Base-by-base conservation (phyloP, 2,797 vertebrate species). In the Microcaecilia unicolor region DNA sequence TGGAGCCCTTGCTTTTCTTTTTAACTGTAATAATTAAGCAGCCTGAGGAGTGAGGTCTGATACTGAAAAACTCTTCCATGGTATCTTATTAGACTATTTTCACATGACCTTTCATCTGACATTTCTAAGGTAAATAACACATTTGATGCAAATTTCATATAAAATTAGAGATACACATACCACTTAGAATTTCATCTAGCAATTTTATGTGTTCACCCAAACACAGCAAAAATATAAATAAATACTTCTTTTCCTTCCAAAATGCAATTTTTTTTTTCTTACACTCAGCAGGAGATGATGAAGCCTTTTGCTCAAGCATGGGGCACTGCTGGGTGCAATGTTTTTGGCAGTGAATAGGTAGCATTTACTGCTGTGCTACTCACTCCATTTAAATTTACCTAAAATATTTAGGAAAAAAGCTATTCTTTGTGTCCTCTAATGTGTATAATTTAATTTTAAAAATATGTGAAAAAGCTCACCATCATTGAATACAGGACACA, bases 311-410 rank as follows among this genome's bases (percentile, higher is more conserved):
- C 33, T 20, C 35, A 28, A 48, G 44, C 21, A 0, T 16, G 37
- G 31, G 6, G 14, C 25, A 26, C 37, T 33, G 49, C 43, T 64
- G 61, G n/a, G n/a, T 10, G 1, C 26, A 56, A 60, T 44, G 31
- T 42, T 52, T 30, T 32, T 29, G 36, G 28, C 16, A 27, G 47
- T 51, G 48, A 51, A 46, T 43, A 54, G 62, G 36, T 56, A 20
- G 34, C 31, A 27, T 45, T 44, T 36, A 58, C 55, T 55, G 51
- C 55, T 67, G 59, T 49, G 57, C 34, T 41, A 45, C 53, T 62
- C 38, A 38, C n/a, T n/a, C n/a, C n/a, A 56, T 60, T 48, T 68
- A 55, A 58, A 58, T 68, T 56, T 51, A 20, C 51, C 51, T 44
- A 55, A 52, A 62, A 64, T 41, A 32, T 45, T n/a, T 32, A 28